Evolutionary conservation across 1,140 invertebrate genomes (phyloP).

Genomic region (Pogonus chalceus): DNA sequence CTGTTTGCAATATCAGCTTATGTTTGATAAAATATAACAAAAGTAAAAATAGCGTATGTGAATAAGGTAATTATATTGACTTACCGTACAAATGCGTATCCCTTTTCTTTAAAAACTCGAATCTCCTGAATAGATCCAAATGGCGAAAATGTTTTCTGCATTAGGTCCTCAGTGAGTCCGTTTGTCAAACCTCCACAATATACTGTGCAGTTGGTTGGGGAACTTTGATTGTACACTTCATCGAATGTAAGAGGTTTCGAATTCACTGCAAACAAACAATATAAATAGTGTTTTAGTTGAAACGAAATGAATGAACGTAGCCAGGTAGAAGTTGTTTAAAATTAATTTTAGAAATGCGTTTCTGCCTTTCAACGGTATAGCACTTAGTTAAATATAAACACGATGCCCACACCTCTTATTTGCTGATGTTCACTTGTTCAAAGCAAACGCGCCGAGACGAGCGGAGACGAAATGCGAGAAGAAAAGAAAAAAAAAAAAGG

Average conservation of each 20-base stretch:
- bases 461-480: background rate
- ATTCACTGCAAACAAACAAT: constrained; percentile 26
- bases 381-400: background rate
- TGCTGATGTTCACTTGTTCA: background rate
- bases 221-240: constrained; percentile 91
- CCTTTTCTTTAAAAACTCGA: constrained; percentile 97
- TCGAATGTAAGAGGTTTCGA: constrained; percentile 52
- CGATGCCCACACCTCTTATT: background rate
- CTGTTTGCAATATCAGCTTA: too few relatives aligned
- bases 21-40: too few relatives aligned
- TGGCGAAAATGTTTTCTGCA: constrained; percentile 88
- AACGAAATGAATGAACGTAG: background rate
- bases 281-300: background rate
- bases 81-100: constrained; percentile 91
- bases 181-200: constrained; percentile 95
- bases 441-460: background rate
- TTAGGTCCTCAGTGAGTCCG: constrained; percentile 88
- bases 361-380: background rate
- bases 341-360: background rate
- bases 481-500: background rate
- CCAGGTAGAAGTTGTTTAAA: background rate
- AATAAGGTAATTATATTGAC: background rate
- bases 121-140: constrained; percentile 96
- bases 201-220: constrained; percentile 96
- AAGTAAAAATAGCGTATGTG: too few relatives aligned